Evolutionary conservation across 2,113 vertebrate genomes (phyloP).

Genomic region (Chamaea fasciata): DNA sequence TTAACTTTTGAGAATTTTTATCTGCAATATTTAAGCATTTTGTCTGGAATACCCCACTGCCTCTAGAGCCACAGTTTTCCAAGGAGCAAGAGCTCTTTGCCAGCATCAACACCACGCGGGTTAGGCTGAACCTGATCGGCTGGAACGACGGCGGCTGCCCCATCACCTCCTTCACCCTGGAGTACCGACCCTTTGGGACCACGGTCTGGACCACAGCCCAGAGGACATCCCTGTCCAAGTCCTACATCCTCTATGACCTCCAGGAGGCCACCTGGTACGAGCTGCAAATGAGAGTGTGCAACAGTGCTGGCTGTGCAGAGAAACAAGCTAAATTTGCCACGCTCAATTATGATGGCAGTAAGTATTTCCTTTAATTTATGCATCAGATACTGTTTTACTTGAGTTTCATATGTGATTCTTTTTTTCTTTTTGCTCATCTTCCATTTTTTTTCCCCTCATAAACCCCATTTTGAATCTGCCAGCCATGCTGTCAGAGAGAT

Average conservation of each 20-base stretch:
- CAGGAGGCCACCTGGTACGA: constrained; percentile 97
- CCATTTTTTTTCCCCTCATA: not conserved
- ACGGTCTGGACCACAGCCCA: constrained; percentile 91
- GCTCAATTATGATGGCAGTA: constrained; percentile 92
- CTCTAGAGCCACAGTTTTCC: constrained; percentile 93
- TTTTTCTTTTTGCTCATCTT: not conserved
- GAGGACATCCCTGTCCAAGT: constrained; percentile 92
- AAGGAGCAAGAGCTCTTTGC: constrained; percentile 98
- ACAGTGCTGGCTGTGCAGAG: constrained; percentile 94
- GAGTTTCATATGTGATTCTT: not conserved
- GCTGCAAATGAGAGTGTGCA: constrained; percentile 95
- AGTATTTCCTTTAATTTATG: constrained; percentile 59
- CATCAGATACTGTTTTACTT: not conserved
- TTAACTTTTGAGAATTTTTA: not conserved
- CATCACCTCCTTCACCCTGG: constrained; percentile 94
- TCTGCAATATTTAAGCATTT: not conserved
- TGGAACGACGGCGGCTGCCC: constrained; percentile 98
- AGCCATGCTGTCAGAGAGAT: not conserved
- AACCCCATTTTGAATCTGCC: not conserved
- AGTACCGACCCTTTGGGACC: constrained; percentile 90
- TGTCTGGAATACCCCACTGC: not conserved
- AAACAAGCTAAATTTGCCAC: constrained; percentile 94
- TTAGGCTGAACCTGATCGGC: constrained; percentile 90
- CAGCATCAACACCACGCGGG: constrained; percentile 91
- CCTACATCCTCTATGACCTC: constrained; percentile 91